These are phyloP conservation scores for Chaenodraco wilsoni DNA, from an alignment of 2,797 vertebrate species.

Conservation along the genomic window DNA sequence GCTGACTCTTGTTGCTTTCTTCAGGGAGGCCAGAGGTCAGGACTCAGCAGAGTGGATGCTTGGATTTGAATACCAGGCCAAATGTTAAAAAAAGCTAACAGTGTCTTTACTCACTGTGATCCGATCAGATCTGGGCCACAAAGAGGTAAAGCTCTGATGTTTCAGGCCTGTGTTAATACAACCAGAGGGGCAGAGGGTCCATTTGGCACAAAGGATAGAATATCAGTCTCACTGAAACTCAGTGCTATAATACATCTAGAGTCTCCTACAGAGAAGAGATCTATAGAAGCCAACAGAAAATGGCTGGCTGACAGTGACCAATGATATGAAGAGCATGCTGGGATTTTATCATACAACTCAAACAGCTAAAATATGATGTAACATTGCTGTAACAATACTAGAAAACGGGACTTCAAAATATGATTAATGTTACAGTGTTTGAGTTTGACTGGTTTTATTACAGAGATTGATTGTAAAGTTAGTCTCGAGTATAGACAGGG, in stretches of 20 bases:
- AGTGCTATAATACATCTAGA: constrained; percentile 40
- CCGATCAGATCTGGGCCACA: constrained; percentile 57
- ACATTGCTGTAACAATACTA: constrained; percentile 35
- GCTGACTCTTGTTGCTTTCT: constrained; percentile 22
- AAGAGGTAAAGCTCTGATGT: constrained; percentile 50
- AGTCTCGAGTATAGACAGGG: constrained; percentile 28
- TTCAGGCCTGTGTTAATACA: constrained; percentile 46
- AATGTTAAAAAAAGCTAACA: constrained; percentile 15
- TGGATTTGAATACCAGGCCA: constrained; percentile 10
- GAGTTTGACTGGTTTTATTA: constrained; percentile 23
- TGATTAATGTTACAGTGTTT: constrained; percentile 41
- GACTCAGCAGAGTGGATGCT: constrained; percentile 23
- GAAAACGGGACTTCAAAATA: constrained; percentile 51
- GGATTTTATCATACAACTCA: constrained; percentile 58
- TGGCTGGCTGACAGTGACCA: constrained; percentile 37
- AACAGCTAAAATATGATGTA: constrained; percentile 42
- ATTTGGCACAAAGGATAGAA: constrained; percentile 54
- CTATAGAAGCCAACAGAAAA: constrained; percentile 48
- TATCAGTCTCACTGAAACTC: constrained; percentile 58
- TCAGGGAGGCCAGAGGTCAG: constrained; percentile 25
- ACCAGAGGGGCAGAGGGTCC: constrained; percentile 40
- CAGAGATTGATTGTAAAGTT: constrained; percentile 18
- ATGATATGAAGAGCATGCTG: constrained; percentile 72
- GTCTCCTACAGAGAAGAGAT: constrained; percentile 16
- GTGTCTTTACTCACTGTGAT: constrained; percentile 7